phyloP scores from a whole-genome alignment of 2,888 invertebrate species.

The Mactromeris polynyma region DNA sequence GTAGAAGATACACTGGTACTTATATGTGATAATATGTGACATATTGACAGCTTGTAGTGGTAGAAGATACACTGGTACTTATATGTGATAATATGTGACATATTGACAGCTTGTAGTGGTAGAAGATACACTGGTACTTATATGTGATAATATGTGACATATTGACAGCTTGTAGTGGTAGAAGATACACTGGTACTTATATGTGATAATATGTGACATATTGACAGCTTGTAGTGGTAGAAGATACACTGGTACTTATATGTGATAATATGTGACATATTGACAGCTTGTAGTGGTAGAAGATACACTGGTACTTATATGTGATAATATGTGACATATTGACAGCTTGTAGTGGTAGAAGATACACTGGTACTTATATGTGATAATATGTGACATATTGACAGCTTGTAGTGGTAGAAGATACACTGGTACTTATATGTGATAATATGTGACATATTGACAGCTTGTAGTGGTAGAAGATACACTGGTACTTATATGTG shows the following conservation, averaged over 20 bases:
- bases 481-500: constrained; percentile 23
- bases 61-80: constrained; percentile 12
- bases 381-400: constrained; percentile 24
- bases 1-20: constrained; percentile 11
- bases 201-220: constrained; percentile 16
- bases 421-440: constrained; percentile 24
- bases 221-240: not conserved
- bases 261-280: constrained; percentile 21
- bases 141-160: constrained; percentile 16
- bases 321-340: constrained; percentile 25
- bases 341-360: not conserved
- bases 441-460: constrained; percentile 24
- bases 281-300: not conserved
- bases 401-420: not conserved
- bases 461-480: not conserved
- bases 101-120: not conserved
- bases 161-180: not conserved
- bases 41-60: not conserved
- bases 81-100: constrained; percentile 20
- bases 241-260: constrained; percentile 20
- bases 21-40: constrained; percentile 18
- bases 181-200: constrained; percentile 21
- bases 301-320: constrained; percentile 20
- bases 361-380: constrained; percentile 23
- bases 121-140: constrained; percentile 20